phyloP scores from a whole-genome alignment of 2,888 invertebrate genomes.

The Troglohyphantes excavatus region DNA sequence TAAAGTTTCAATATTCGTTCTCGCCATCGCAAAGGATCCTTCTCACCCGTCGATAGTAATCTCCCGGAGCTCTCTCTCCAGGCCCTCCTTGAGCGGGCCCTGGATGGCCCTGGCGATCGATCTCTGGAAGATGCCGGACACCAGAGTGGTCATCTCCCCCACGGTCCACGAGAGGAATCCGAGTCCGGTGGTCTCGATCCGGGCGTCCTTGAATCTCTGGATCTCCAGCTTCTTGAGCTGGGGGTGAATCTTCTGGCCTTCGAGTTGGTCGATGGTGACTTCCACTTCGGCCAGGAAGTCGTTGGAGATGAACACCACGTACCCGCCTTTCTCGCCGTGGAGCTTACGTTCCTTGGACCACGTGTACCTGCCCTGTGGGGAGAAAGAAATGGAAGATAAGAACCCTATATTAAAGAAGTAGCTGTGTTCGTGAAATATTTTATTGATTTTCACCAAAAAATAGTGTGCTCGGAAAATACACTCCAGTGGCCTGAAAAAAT shows the following conservation, averaged over 20 bases:
- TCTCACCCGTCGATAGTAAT: not conserved
- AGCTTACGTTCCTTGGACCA: constrained; percentile 23
- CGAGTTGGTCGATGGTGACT: not conserved
- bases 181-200: constrained; percentile 62
- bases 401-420: too few species aligned
- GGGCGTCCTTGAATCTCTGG: constrained; percentile 51
- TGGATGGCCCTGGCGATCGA: constrained; percentile 41
- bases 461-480: too few species aligned
- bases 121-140: constrained; percentile 68
- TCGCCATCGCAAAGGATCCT: too few species aligned
- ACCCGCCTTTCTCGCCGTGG: constrained; percentile 19
- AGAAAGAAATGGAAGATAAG: not conserved
- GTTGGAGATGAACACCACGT: constrained; percentile 65
- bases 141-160: constrained; percentile 59
- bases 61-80: constrained; percentile 51
- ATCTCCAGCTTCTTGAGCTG: constrained; percentile 35
- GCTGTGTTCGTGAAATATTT: too few species aligned
- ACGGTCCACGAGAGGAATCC: constrained; percentile 65
- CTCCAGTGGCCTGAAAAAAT: too few species aligned
- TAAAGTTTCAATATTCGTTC: too few species aligned
- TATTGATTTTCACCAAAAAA: too few species aligned
- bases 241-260: constrained; percentile 44
- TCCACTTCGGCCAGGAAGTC: constrained; percentile 59
- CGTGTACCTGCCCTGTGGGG: constrained; percentile 64
- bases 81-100: constrained; percentile 50